These are phyloP conservation scores for Cephalotes varians DNA, from an alignment of 2,888 invertebrate species.

Conservation along the genomic window DNA sequence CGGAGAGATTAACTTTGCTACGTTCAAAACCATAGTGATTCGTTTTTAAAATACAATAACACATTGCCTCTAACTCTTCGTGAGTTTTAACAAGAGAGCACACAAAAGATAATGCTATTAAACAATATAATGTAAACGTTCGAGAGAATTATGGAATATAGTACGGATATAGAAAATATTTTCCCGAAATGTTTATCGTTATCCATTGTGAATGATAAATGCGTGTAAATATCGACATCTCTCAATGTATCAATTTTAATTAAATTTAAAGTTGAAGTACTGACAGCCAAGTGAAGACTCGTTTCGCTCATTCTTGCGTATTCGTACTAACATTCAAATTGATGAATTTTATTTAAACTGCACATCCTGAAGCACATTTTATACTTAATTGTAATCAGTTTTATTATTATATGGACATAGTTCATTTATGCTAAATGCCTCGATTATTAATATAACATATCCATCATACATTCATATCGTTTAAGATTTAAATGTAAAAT, in stretches of 20 bases:
- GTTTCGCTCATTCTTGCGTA: neutral
- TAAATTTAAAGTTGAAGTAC: slow-evolving; percentile 65
- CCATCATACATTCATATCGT: neutral
- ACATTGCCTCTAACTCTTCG: neutral
- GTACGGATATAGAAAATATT: slow-evolving; percentile 31
- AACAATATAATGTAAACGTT: neutral
- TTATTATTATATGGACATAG: neutral
- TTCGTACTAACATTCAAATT: neutral
- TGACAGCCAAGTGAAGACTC: slow-evolving; percentile 63
- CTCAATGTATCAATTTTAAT: slow-evolving; percentile 69
- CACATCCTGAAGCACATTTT: neutral
- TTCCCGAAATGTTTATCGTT: slow-evolving; percentile 24
- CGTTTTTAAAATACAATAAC: slow-evolving; percentile 3
- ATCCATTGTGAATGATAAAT: slow-evolving; percentile 61
- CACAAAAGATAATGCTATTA: neutral
- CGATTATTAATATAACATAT: slow-evolving; percentile 20
- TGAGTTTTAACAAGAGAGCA: neutral
- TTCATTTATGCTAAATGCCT: neutral
- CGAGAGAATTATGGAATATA: slow-evolving; percentile 3
- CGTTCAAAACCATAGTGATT: neutral
- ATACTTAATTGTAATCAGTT: neutral
- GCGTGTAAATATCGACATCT: slow-evolving; percentile 61
- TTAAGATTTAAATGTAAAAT: neutral
- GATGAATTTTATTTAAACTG: slow-evolving; percentile 20
- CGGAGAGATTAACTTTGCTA: neutral